Percentiles rank a stretch among this genome's conserved stretches.
Conservation (phyloP, 2,797 vertebrate genomes). For the Momotus momota region DNA sequence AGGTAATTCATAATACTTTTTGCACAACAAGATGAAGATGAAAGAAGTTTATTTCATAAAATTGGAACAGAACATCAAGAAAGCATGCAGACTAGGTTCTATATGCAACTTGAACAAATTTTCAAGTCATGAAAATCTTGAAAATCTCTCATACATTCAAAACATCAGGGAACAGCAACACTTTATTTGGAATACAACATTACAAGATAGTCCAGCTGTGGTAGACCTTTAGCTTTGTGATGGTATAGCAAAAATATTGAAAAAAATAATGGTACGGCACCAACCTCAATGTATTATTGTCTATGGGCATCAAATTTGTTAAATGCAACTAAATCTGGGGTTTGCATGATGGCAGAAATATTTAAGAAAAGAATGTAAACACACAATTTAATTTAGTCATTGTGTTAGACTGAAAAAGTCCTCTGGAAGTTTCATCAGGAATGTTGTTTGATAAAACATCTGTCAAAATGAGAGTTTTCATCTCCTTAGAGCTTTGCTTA, state of each 20-base stretch:
- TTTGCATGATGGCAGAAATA: neutral
- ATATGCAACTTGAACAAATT: neutral
- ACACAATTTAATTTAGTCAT: neutral
- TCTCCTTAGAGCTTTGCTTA: neutral
- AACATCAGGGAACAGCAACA: neutral
- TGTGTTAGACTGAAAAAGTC: neutral
- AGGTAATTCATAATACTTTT: constrained; percentile 15
- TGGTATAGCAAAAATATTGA: neutral
- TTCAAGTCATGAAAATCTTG: neutral
- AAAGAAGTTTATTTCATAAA: constrained; percentile 32
- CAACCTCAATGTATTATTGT: neutral
- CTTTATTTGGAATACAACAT: neutral
- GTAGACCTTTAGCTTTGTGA: neutral
- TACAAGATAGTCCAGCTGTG: neutral
- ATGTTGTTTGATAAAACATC: constrained; percentile 6
- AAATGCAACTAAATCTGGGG: neutral
- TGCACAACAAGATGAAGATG: constrained; percentile 5
- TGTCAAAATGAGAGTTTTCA: constrained; percentile 16
- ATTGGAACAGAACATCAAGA: neutral
- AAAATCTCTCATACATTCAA: neutral
- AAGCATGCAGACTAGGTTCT: neutral
- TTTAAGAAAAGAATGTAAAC: neutral
- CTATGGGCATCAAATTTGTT: neutral
- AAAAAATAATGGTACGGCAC: neutral
- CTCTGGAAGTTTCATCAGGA: neutral